A percentile compares a stretch with the other conserved stretches of the same genome.
Conservation (phyloP, 2,113 vertebrate species). For the Pleuronectes platessa region DNA sequence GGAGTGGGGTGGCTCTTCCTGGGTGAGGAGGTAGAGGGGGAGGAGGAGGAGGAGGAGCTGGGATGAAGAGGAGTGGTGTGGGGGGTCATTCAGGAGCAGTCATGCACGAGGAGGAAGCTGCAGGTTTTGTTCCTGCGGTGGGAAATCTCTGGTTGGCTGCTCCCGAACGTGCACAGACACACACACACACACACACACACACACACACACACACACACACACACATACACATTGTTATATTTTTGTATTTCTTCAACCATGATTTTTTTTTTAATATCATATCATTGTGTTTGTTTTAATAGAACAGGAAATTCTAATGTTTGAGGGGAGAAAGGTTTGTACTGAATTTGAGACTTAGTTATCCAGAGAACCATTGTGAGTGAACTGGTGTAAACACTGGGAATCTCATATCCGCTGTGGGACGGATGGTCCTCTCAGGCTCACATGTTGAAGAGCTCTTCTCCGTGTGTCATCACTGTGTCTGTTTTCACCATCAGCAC, state of each 20-base stretch:
- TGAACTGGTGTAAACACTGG: neutral
- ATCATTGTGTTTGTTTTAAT: too few relatives aligned
- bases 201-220: conserved; percentile 2
- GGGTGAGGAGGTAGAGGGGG: conserved; percentile 32
- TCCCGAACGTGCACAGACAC: conserved; percentile 32
- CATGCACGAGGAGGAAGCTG: conserved; percentile 76
- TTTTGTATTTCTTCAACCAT: too few relatives aligned
- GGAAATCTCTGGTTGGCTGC: conserved; percentile 79
- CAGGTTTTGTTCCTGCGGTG: conserved; percentile 76
- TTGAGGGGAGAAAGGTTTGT: too few relatives aligned
- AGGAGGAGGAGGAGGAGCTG: conserved; percentile 22
- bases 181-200: conserved; percentile 23
- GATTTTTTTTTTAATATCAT: too few relatives aligned
- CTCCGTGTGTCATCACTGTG: neutral
- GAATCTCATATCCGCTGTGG: neutral
- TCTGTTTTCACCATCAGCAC: conserved; percentile 26
- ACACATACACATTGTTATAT: too few relatives aligned
- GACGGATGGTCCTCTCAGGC: neutral
- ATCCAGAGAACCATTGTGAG: neutral
- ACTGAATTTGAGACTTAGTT: neutral
- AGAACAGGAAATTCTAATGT: too few relatives aligned
- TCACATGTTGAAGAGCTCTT: neutral
- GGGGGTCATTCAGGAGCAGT: conserved; percentile 71
- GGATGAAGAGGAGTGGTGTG: conserved; percentile 29
- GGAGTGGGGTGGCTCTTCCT: conserved; percentile 54